Conservation (phyloP, 2,797 vertebrate genomes). For the Mormyrus proboscirostris region DNA sequence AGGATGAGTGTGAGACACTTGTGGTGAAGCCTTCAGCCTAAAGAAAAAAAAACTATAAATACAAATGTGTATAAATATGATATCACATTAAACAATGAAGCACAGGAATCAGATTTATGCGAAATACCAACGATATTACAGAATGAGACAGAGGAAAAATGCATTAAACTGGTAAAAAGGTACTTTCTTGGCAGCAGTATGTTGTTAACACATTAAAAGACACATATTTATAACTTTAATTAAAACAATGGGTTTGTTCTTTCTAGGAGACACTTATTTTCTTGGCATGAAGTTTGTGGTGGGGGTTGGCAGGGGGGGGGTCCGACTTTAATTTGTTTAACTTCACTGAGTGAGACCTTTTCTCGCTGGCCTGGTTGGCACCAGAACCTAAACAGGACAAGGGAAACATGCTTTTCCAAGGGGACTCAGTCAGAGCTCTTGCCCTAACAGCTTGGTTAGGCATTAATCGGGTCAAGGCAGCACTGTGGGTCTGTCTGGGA, state of each 20-base stretch:
- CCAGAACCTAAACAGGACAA: constrained; percentile 14
- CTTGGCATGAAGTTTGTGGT: background rate
- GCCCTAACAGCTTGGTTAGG: constrained; percentile 20
- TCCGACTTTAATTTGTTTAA: background rate
- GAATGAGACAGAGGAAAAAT: background rate
- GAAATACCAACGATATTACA: background rate
- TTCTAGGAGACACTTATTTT: background rate
- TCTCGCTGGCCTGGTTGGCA: background rate
- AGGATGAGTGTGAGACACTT: background rate
- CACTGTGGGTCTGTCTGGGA: constrained; percentile 16
- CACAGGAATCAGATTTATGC: background rate
- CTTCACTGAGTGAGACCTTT: background rate
- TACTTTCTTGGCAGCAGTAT: background rate
- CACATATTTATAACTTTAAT: constrained; percentile 1
- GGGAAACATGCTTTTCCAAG: constrained; percentile 25
- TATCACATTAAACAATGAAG: background rate
- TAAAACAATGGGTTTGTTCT: background rate
- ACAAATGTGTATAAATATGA: background rate
- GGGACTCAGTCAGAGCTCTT: constrained; percentile 27
- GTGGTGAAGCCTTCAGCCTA: background rate
- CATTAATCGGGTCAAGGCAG: constrained; percentile 26
- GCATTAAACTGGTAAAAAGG: background rate
- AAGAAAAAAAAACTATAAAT: background rate
- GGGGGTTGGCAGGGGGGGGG: too few species aligned
- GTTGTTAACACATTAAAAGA: background rate